phyloP scores from a whole-genome alignment of 2,888 invertebrate genomes.

The Pseudanteris insignis region DNA sequence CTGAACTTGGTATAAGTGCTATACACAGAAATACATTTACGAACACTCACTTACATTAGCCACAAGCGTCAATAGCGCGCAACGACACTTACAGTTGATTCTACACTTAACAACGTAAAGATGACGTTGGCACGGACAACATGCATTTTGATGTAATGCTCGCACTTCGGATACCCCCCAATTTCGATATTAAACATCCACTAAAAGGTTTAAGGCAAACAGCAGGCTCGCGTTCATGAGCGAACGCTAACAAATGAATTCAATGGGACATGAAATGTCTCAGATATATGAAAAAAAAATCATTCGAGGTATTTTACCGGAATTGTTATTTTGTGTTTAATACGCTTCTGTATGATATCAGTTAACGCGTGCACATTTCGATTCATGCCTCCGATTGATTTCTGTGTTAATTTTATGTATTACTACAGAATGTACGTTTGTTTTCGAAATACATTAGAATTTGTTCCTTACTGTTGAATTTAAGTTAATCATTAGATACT shows the following conservation, averaged over 20 bases:
- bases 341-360: conserved; percentile 23
- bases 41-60: too few species aligned
- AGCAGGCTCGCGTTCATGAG: conserved; percentile 2
- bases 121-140: conserved; percentile 35
- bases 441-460: conserved; percentile 40
- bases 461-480: conserved; percentile 36
- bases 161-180: conserved; percentile 27
- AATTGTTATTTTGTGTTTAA: conserved; percentile 24
- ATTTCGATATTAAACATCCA: conserved; percentile 30
- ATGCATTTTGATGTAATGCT: conserved; percentile 35
- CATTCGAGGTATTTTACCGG: not conserved
- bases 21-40: too few species aligned
- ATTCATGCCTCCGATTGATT: conserved; percentile 36
- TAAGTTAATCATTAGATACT: conserved; percentile 15
- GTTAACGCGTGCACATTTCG: conserved; percentile 22
- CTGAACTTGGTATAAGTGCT: too few species aligned
- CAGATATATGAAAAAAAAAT: conserved; percentile 1
- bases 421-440: conserved; percentile 40
- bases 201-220: conserved; percentile 1
- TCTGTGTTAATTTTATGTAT: conserved; percentile 37
- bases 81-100: too few species aligned
- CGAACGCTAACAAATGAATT: conserved; percentile 22
- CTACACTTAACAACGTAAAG: too few species aligned
- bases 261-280: conserved; percentile 19
- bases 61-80: too few species aligned